Percentiles rank a stretch among this genome's conserved stretches.
Evolutionary conservation across 2,113 vertebrate species (phyloP).

Genomic region (Embiotoca jacksoni): DNA sequence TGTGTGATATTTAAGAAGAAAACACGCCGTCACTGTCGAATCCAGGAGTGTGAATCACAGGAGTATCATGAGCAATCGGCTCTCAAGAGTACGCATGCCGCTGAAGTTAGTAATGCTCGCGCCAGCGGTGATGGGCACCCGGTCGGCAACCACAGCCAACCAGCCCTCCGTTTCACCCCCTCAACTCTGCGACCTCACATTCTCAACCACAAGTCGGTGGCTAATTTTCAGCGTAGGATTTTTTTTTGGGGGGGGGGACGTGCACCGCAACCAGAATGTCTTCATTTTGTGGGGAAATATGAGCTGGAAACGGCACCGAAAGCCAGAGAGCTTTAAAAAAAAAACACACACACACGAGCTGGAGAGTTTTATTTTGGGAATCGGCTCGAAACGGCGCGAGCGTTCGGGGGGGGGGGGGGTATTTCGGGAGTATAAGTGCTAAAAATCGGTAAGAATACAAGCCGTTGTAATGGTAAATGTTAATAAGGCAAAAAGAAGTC

Average conservation of each 20-base stretch:
- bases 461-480: slow-evolving; percentile 41
- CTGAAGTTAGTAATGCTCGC: slow-evolving; percentile 42
- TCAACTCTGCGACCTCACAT: slow-evolving; percentile 57
- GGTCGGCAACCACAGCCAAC: slow-evolving; percentile 44
- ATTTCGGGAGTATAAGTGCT: slow-evolving; percentile 15
- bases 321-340: not conserved
- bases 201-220: slow-evolving; percentile 33
- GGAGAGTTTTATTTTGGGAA: slow-evolving; percentile 4
- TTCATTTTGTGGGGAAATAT: slow-evolving; percentile 17
- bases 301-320: not conserved
- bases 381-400: not conserved
- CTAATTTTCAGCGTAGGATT: slow-evolving; percentile 27
- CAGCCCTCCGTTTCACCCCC: slow-evolving; percentile 66
- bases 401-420: too few relatives aligned
- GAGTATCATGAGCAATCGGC: slow-evolving; percentile 27
- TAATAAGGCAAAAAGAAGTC: slow-evolving; percentile 58
- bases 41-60: slow-evolving; percentile 48
- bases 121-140: slow-evolving; percentile 41
- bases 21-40: slow-evolving; percentile 31
- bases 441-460: slow-evolving; percentile 13
- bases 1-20: slow-evolving; percentile 42
- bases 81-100: slow-evolving; percentile 34
- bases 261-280: slow-evolving; percentile 7
- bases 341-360: not conserved
- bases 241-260: not conserved